Evolutionary conservation across 2,797 vertebrate genomes (phyloP), one percentile per base, ranked within the genome.

Genomic region (Aeoliscus strigatus): DNA sequence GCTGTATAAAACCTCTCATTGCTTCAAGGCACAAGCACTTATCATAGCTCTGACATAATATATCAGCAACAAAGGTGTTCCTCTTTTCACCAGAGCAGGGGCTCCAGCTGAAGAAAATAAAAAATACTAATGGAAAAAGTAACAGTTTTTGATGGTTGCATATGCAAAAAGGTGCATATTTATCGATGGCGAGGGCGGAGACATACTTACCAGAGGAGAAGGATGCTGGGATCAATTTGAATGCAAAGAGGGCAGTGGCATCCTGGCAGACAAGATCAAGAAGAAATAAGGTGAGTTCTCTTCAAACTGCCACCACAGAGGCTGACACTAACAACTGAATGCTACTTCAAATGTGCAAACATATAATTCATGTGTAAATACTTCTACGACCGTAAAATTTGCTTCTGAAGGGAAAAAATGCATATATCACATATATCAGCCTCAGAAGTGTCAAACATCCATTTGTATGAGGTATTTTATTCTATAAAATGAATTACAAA

Each of bases 11-110:
- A 80, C 51, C 64, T 86, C 70, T 87, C 79, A 63, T 84, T 83
- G 80, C 84, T 88, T 87, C 75, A 79, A 84, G 83, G 84, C 82
- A 87, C 82, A 79, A 83, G 82, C 85, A 88, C 86, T 86, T 87
- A 80, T 56, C 63, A 57, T 81, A 86, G 76, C 76, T 82, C 79
- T 80, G 79, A 85, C 82, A 70, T 87, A 87, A 86, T 84, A 87
- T 88, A 86, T 86, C 87, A 46, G 74, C 81, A 83, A 83, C 78
- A 88, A 84, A 81, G 70, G 66, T 86, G 70, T 85, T 84, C 53
- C 54, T 75, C 67, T 60, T 75, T 64, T 68, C 60, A 66, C 58
- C 56, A 66, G 70, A 82, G 81, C 74, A 63, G 65, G 81, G 70
- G 75, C 80, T 87, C 84, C 72, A 63, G 57, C 71, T 79, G 39